These are phyloP conservation scores for Amazona guildingii DNA, from an alignment of 2,113 vertebrate species.

Conservation along the genomic window DNA sequence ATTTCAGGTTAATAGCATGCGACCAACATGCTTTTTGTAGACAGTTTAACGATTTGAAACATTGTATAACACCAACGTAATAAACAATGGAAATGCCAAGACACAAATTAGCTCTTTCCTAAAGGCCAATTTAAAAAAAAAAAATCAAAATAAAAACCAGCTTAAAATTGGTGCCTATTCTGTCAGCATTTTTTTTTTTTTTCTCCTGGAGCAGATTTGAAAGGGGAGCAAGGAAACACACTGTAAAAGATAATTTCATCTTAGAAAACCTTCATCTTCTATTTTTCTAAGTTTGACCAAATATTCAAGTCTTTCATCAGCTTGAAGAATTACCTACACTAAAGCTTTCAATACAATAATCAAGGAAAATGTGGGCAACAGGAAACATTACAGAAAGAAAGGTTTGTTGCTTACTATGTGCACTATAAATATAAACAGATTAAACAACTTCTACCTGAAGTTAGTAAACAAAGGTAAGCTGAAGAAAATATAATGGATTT, in stretches of 20 bases:
- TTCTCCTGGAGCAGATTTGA: neutral
- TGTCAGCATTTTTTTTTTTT: neutral
- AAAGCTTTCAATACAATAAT: neutral
- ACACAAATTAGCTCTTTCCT: constrained; percentile 20
- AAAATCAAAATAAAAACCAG: neutral
- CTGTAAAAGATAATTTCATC: neutral
- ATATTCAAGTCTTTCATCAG: neutral
- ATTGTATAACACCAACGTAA: neutral
- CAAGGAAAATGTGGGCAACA: neutral
- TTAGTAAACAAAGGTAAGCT: neutral
- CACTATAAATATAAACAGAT: neutral
- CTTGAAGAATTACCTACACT: neutral
- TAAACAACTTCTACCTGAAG: neutral
- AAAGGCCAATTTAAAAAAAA: neutral
- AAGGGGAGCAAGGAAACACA: neutral
- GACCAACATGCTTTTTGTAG: constrained; percentile 1
- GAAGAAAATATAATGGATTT: neutral
- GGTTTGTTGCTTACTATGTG: neutral
- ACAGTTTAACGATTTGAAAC: constrained; percentile 49
- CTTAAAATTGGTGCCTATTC: neutral
- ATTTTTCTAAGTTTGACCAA: neutral
- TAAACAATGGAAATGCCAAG: constrained; percentile 46
- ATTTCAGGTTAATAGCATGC: constrained; percentile 51
- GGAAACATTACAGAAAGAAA: neutral
- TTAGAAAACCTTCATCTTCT: neutral